Conservation (phyloP, 2,797 vertebrate genomes). For the Ctenopoma multispine region DNA sequence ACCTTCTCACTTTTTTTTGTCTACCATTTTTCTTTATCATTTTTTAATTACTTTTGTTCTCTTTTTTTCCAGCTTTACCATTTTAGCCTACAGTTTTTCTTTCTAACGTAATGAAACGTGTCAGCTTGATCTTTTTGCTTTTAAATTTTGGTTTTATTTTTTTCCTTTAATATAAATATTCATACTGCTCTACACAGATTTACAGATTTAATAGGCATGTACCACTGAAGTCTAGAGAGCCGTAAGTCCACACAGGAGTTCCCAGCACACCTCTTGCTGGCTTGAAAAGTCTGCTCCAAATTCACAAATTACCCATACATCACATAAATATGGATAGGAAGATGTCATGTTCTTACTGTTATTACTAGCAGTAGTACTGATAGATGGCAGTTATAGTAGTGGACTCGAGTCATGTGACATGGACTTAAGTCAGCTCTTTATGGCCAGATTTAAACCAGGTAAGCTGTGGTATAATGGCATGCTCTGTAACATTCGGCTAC, state of each 20-base stretch:
- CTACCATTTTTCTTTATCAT: not conserved
- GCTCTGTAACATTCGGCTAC: too few species aligned
- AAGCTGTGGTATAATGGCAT: too few species aligned
- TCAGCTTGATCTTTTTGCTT: not conserved
- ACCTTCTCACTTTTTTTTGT: not conserved
- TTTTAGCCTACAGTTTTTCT: not conserved
- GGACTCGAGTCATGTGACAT: too few species aligned
- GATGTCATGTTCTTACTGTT: too few species aligned
- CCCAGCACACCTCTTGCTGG: too few species aligned
- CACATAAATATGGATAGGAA: too few species aligned
- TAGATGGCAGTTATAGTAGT: too few species aligned
- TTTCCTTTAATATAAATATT: not conserved
- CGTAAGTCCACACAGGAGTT: not conserved
- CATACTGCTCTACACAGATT: not conserved
- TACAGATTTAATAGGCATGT: not conserved
- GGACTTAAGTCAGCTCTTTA: too few species aligned
- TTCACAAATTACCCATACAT: too few species aligned
- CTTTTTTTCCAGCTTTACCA: not conserved
- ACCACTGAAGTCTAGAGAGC: not conserved
- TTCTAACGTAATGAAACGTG: constrained; percentile 4
- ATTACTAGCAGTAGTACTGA: too few species aligned
- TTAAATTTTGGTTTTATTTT: not conserved
- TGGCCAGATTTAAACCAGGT: too few species aligned
- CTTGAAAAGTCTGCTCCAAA: too few species aligned
- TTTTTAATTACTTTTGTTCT: constrained; percentile 3